Evolutionary conservation across 2,888 invertebrate species (phyloP), one percentile per base, ranked within the genome.

Genomic region (Zonitis immaculata): DNA sequence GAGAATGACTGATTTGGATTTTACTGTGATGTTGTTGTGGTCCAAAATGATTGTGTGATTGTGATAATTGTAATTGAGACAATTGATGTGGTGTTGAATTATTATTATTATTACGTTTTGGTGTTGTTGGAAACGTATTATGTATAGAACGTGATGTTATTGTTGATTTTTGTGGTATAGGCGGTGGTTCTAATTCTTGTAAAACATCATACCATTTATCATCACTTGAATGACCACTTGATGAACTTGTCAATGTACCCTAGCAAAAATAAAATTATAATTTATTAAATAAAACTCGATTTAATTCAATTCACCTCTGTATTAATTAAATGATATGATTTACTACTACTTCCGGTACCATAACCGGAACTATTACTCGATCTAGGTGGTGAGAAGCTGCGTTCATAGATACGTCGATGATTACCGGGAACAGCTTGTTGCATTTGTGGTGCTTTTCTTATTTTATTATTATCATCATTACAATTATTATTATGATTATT

Each of bases 311-410:
- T 64, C 66, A 76, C 78, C 76, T 78, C 77, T 50, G 72, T 69
- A 59, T 73, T n/a, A n/a, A n/a, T n/a, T n/a, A n/a, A 67, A 50
- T 70, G 73, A 66, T 74, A 76, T 20, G 75, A 75, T 60, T 76
- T 76, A 60, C 75, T 75, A 56, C 82, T 82, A 39, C 82, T 83
- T 73, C 89, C 90, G 6, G 91, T 91, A 52, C 90, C 90, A 72
- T 91, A 91, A 3, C 90, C 90, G 30, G 89, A 89, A 77, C 89
- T 89, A 72, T 88, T 89, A 66, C 76, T 75, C 57, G 90, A 87
- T 66, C 89, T 82, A 47, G 90, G 90, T 44, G 91, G 90, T 43
- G 86, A 85, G 74, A 88, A 76, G 63, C 87, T 87, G 55, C 89
- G 79, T 69, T 89, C 88, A 75, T 86, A 87, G 56, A 85, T 80